Evolutionary conservation across 2,797 vertebrate species (phyloP).

Genomic region (Megaceryle alcyon): DNA sequence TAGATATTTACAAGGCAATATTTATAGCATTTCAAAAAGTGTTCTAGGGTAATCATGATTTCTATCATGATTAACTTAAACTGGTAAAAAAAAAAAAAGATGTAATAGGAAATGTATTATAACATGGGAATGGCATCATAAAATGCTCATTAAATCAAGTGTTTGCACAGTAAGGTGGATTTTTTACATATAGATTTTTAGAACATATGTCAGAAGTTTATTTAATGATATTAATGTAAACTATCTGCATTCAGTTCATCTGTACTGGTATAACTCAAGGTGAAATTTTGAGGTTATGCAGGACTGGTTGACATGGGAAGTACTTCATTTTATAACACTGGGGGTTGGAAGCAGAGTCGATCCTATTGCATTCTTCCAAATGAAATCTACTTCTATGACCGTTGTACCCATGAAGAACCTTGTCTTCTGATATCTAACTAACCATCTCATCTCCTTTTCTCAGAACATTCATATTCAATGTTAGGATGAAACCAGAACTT

Average conservation of each 20-base stretch:
- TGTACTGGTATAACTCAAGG: not conserved
- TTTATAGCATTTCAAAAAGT: not conserved
- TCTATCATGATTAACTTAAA: not conserved
- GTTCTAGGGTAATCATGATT: not conserved
- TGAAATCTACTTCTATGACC: not conserved
- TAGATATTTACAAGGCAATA: not conserved
- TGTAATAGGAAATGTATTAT: not conserved
- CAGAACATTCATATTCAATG: not conserved
- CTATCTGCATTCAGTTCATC: not conserved
- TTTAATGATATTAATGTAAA: not conserved
- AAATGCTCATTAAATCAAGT: not conserved
- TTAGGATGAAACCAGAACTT: not conserved
- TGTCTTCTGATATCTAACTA: not conserved
- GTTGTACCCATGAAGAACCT: not conserved
- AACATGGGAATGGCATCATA: not conserved
- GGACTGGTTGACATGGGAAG: not conserved
- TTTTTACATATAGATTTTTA: not conserved
- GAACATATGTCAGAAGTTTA: not conserved
- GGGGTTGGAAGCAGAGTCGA: not conserved
- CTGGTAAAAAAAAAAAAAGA: not conserved
- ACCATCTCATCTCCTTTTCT: not conserved
- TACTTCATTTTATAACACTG: not conserved
- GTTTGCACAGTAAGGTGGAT: not conserved
- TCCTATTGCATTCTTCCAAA: not conserved
- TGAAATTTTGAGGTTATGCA: not conserved